Base-by-base conservation (phyloP, 1,140 invertebrate genomes). In the Lanistes nyassanus region DNA sequence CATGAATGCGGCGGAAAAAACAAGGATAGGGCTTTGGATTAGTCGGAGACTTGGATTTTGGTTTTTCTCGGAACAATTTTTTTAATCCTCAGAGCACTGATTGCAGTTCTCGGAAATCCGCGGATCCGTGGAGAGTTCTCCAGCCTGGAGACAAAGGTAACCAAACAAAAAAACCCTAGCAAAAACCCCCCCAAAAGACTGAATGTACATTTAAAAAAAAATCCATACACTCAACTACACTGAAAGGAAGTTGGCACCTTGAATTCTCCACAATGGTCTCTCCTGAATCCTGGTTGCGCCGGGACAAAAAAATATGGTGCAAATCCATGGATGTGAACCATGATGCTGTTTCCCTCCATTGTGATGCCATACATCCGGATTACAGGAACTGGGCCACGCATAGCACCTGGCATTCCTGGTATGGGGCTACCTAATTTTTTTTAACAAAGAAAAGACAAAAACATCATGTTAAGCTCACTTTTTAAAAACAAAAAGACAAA, bases 291-390 rank as follows among this genome's bases (percentile, higher is more conserved):
- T 21, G 88, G 65, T 62, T 97, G 97, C 6, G 96, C 94, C 60
- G 93, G 92, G 0, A 98, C 94, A 91, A 95, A 99, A 80, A 99
- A 96, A 89, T 99, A 99, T 0, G 98, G 97, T 66, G 94, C 93
- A 90, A 98, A 99, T 11, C 98, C 98, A 92, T 99, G 97, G 21
- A 99, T 94, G 90, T 99, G 96, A 88, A 95, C 98, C 87, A 97
- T 95, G 31, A 99, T 94, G 37, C 97, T 98, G 90, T 99, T 94
- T 16, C 97, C 97, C 81, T 93, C 91, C 90, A 94, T 93, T 34
- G 96, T 99, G 2, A 99, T 92, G 47, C 98, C 98, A 92, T 94
- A 99, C 93, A 99, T 95, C 82, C 98, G 92, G 89, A 99, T 95
- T 60, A 99, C 93, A 1, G 97, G 96, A 6, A 96, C 95, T 23